Evolutionary conservation across 2,888 invertebrate species (phyloP), one percentile per base, ranked within the genome.

Genomic region (Horisme vitalbata): DNA sequence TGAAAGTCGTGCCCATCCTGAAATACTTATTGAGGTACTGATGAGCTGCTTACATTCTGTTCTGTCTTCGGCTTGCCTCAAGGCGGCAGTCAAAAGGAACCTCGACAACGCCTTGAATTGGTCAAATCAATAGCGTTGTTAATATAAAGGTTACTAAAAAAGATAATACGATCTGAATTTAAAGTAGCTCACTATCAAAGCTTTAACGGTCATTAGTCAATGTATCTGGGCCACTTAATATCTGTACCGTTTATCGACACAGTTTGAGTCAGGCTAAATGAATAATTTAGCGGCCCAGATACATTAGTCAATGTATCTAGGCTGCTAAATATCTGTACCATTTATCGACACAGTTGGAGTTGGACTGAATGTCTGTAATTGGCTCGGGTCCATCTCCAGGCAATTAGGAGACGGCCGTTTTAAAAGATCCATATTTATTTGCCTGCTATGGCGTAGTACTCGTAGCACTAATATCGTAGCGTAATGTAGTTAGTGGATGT

Each of bases 361-460:
- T 44, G 55, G 70, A 71, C 73, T 79, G 75, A 83, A 83, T 82
- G 77, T 76, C 63, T 57, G 77, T 83, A 87, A 87, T 84, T 87
- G 88, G 86, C 88, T 62, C 73, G 62, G 74, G 75, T 86, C 88
- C 88, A 87, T 88, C 85, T 86, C 68, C 77, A 75, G 71, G 87
- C 85, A 86, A 88, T 88, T 87, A 88, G 83, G 80, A 73, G 75
- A 64, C 75, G 71, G 41, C 65, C 66, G 80, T 76, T 79, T 84
- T 81, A 79, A 84, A 81, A 83, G 83, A 85, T 86, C 79, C 82
- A 84, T 84, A 85, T 85, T 87, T 85, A 80, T 76, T 76, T 71
- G 64, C 63, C 63, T 37, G 46, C 51, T 49, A 46, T 60, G 65
- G 60, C 68, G 55, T 63, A 64, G 67, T 65, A 54, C 57, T 62